Evolutionary conservation across 1,140 invertebrate species (phyloP).

Genomic region (Tribolium madens): DNA sequence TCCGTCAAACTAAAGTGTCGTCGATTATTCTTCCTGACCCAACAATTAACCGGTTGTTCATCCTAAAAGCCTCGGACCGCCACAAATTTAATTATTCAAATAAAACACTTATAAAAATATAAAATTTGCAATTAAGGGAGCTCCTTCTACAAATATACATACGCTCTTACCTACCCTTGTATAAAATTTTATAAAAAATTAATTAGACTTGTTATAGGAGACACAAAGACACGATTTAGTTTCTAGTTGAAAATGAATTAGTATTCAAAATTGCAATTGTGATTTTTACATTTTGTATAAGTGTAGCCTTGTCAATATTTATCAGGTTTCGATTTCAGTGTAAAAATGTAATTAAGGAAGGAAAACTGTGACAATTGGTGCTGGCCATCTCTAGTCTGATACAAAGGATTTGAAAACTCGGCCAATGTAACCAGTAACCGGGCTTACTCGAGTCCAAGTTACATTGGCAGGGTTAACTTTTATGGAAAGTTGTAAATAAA

Average conservation of each 20-base stretch:
- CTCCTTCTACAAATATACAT: slow-evolving; percentile 13
- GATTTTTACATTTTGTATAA: slow-evolving; percentile 39
- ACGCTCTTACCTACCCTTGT: slow-evolving; percentile 20
- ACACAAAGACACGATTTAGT: slow-evolving; percentile 8
- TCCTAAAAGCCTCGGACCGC: background rate
- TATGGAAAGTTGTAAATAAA: slow-evolving; percentile 54
- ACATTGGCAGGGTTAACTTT: slow-evolving; percentile 47
- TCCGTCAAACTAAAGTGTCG: slow-evolving; percentile 28
- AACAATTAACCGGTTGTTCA: slow-evolving; percentile 22
- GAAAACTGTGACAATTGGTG: slow-evolving; percentile 8
- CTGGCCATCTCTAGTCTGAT: slow-evolving; percentile 7
- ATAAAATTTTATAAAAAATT: slow-evolving; percentile 40
- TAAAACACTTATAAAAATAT: background rate
- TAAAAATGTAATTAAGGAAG: slow-evolving; percentile 18
- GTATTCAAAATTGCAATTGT: slow-evolving; percentile 22
- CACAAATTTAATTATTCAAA: slow-evolving; percentile 23
- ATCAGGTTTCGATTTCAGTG: slow-evolving; percentile 14
- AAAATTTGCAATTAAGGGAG: slow-evolving; percentile 33
- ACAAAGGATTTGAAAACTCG: background rate
- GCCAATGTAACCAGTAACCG: slow-evolving; percentile 29
- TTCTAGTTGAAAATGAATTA: background rate
- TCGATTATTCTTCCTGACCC: slow-evolving; percentile 42
- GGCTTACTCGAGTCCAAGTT: background rate
- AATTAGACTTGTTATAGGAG: slow-evolving; percentile 4
- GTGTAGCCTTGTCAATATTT: slow-evolving; percentile 31